Evolutionary conservation across 2,888 invertebrate species (phyloP), one percentile per base, ranked within the genome.

Genomic region (Agriotes lineatus): DNA sequence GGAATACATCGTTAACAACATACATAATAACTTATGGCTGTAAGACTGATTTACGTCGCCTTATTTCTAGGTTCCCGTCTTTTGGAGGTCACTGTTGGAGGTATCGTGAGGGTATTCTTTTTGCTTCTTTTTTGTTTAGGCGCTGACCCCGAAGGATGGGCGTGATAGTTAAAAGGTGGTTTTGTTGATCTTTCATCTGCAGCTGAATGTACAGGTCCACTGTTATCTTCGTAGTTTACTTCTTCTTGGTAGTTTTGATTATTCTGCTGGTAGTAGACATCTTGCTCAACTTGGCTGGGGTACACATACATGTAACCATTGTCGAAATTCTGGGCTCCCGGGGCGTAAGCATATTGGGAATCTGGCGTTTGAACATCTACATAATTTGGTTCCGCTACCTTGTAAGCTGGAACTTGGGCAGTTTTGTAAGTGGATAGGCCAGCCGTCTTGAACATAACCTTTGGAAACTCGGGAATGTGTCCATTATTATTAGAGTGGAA

Each of bases 401-500:
- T 18, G 37, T 73, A 73, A 4, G 16, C 48, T 16, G 69, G 58
- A 45, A 54, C 18, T 18, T 62, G 20, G 19, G 56, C 70, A 7
- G 50, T 35, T 30, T 63, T 66, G 5, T 62, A 60, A 10, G 50
- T 66, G 3, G 69, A 44, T 1, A 67, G 30, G 0, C 61, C 67
- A 3, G 45, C 14, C n/a, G 66, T 66, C 19, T 19, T 56, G 12
- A n/a, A 14, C 48, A 58, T 37, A 10, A 48, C 7, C 5, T 72
- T 67, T n/a, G 62, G 39, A 14, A 9, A 14, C 22, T 67, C 61
- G 3, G 70, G 69, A 44, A 67, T 14, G 39, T 69, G 69, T 1
- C 69, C 72, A 10, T 62, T 57, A 18, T 70, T 71, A 33, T 72
- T 65, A n/a, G 76, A 73, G 61, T 76, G 79, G 37, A 88, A 87